Base-by-base conservation (phyloP, 2,888 invertebrate species). In the Drosophila monieri region DNA sequence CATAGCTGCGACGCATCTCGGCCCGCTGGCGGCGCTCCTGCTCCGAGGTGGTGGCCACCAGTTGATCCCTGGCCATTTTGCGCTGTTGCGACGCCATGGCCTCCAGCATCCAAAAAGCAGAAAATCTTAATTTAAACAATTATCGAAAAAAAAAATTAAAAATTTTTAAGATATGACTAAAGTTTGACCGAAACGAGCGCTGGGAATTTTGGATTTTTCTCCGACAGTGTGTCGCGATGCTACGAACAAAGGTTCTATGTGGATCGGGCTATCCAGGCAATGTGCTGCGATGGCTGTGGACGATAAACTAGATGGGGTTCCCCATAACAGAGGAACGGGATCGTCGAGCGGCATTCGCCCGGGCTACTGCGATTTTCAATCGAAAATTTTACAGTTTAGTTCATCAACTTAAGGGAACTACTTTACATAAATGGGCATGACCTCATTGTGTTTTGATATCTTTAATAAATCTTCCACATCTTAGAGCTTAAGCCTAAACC, bases 21-120 rank as follows among this genome's bases (percentile, higher is more conserved):
- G 73, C 80, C 3, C 86, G 86, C 2, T 73, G 67, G 3, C 80
- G 84, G 2, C 80, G 77, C 27, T 56, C 66, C 48, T 64, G 47
- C 9, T 78, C 80, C 1, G 65, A 41, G 18, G 41, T 25, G 4
- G 30, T 51, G 18, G 44, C 49, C 61, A 56, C 12, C 60, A 73
- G 62, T 4, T 25, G 55, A 23, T 44, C 44, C 23, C 23, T 12
- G 21, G 46, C n/a, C 44, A 30, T 6, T 15, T 14, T 1, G 1
- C 21, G 23, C 21, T n/a, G 43, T 41, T 21, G 27, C 43, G 46
- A 35, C 46, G 44, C 21, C 27, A 52, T 52, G 21, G 51, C 49
- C n/a, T 30, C 51, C 27, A 27, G 8, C 1, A 21, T 37, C 47
- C 5, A 3, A 8, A n/a, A 44, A 15, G 1, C 27, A 14, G 41